A percentile compares a stretch with the other conserved stretches of the same genome.
phyloP scores from a whole-genome alignment of 1,140 invertebrate genomes.

The Aphaenogaster floridana region DNA sequence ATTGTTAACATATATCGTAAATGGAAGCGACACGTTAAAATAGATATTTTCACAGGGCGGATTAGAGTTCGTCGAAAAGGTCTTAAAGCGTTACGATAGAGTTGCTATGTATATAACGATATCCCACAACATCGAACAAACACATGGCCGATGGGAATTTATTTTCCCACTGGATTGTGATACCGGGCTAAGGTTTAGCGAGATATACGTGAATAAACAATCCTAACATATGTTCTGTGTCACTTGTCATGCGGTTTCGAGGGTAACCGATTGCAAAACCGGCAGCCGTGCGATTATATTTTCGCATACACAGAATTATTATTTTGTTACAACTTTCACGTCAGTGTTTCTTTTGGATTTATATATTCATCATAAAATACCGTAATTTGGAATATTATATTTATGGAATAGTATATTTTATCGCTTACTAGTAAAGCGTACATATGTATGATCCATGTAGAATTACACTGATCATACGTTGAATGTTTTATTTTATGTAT shows the following conservation, averaged over 20 bases:
- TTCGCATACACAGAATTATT: neutral
- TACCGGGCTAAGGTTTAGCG: constrained; percentile 62
- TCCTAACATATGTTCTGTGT: constrained; percentile 74
- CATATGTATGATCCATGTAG: neutral
- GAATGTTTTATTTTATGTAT: constrained; percentile 17
- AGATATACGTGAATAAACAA: constrained; percentile 78
- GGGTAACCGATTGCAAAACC: constrained; percentile 54
- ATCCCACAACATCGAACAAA: constrained; percentile 74
- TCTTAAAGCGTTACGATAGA: constrained; percentile 69
- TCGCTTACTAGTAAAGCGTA: neutral
- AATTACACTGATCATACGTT: neutral
- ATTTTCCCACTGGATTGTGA: constrained; percentile 68
- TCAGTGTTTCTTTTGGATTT: neutral
- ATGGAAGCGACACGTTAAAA: constrained; percentile 16
- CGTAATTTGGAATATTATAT: constrained; percentile 30
- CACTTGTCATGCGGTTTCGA: constrained; percentile 66
- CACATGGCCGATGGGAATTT: constrained; percentile 71
- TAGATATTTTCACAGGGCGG: constrained; percentile 27
- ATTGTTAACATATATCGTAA: constrained; percentile 3
- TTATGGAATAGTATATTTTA: neutral
- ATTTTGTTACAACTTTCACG: neutral
- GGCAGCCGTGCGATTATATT: constrained; percentile 8
- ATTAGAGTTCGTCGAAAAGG: constrained; percentile 49
- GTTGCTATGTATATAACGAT: constrained; percentile 77
- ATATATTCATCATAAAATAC: neutral